Evolutionary conservation across 2,113 vertebrate species (phyloP).

Genomic region (Entomyzon cyanotis): DNA sequence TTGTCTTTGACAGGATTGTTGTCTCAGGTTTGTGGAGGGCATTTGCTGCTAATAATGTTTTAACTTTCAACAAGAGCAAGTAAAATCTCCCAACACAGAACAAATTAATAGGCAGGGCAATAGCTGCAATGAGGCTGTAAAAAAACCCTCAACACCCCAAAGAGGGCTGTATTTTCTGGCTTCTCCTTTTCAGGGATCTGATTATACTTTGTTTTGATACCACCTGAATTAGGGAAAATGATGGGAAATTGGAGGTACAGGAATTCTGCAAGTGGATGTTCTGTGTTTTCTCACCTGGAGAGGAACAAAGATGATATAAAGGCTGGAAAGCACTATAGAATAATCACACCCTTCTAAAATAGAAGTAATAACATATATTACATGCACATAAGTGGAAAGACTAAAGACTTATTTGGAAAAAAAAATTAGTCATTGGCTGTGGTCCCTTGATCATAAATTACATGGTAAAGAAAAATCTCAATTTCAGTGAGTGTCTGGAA

Average conservation of each 20-base stretch:
- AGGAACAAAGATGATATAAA: not conserved
- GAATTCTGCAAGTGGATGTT: not conserved
- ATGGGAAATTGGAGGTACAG: not conserved
- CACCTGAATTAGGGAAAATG: not conserved
- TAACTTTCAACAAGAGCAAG: not conserved
- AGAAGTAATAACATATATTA: not conserved
- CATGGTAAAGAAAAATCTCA: not conserved
- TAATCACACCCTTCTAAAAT: not conserved
- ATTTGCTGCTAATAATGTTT: not conserved
- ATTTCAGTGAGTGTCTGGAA: not conserved
- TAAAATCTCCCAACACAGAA: not conserved
- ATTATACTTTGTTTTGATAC: not conserved
- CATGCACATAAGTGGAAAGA: not conserved
- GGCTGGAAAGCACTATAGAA: not conserved
- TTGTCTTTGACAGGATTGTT: not conserved
- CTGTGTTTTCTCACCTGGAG: not conserved
- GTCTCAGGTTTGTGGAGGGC: not conserved
- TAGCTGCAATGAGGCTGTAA: not conserved
- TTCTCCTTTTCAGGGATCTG: not conserved
- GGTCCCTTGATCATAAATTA: not conserved
- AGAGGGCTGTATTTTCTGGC: not conserved
- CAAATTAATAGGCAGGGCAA: not conserved
- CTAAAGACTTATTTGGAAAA: not conserved
- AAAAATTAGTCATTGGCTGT: not conserved
- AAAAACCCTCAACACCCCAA: not conserved